Conservation (phyloP, 2,888 invertebrate genomes). For the Dynastes tityus region DNA sequence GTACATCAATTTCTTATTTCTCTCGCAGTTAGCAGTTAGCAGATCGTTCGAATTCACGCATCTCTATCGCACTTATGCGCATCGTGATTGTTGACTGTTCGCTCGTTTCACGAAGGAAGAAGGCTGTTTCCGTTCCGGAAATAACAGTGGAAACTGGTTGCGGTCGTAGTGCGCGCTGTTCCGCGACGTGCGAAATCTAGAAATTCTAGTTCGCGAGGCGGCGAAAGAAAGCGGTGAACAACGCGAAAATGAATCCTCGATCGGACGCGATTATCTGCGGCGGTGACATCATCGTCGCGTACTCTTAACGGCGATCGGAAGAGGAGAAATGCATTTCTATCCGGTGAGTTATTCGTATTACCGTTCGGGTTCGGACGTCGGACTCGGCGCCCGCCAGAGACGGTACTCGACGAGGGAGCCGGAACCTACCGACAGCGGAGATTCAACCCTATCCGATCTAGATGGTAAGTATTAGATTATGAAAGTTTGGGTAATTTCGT, state of each 20-base stretch:
- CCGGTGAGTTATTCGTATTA: slow-evolving; percentile 66
- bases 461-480: slow-evolving; percentile 63
- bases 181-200: background rate
- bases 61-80: slow-evolving; percentile 9
- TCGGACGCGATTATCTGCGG: slow-evolving; percentile 4
- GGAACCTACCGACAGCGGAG: slow-evolving; percentile 66
- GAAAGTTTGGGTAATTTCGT: slow-evolving; percentile 9
- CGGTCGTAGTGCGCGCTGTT: background rate
- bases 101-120: slow-evolving; percentile 4
- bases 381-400: slow-evolving; percentile 62
- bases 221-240: background rate
- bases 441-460: slow-evolving; percentile 68
- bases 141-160: slow-evolving; percentile 32
- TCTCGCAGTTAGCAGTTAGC: slow-evolving; percentile 9
- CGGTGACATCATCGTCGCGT: slow-evolving; percentile 19
- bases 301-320: slow-evolving; percentile 32
- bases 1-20: background rate
- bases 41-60: background rate
- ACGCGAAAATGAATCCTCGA: slow-evolving; percentile 34
- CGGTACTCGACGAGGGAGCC: slow-evolving; percentile 57
- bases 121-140: slow-evolving; percentile 37
- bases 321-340: slow-evolving; percentile 64
- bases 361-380: slow-evolving; percentile 67
- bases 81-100: slow-evolving; percentile 13
- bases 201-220: background rate